Conservation (phyloP, 2,888 invertebrate genomes). For the Diadegma fenestrale region DNA sequence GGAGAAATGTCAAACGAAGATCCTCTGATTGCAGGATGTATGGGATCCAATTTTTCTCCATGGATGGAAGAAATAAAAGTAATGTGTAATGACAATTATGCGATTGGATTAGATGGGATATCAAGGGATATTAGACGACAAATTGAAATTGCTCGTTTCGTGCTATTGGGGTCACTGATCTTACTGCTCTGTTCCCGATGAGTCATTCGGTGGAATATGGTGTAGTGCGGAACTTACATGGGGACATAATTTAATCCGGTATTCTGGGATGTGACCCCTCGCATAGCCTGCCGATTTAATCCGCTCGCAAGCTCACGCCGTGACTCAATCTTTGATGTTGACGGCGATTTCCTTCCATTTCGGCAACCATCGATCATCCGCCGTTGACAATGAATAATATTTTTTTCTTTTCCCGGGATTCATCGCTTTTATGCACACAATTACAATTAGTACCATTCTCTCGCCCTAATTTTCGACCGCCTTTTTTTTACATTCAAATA, state of each 20-base stretch:
- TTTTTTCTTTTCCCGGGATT: neutral
- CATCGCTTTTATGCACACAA: neutral
- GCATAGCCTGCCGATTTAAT: constrained; percentile 27
- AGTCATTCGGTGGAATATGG: constrained; percentile 31
- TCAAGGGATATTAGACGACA: constrained; percentile 23
- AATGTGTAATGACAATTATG: constrained; percentile 6
- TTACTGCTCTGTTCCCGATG: constrained; percentile 1
- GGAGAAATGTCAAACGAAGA: neutral
- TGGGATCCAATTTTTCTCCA: neutral
- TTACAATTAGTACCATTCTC: neutral
- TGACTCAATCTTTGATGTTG: constrained; percentile 41
- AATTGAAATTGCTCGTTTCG: constrained; percentile 40
- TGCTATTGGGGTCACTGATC: constrained; percentile 30
- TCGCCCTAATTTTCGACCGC: neutral
- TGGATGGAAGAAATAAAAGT: constrained; percentile 3
- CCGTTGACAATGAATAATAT: constrained; percentile 8
- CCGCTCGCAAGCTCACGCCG: constrained; percentile 12
- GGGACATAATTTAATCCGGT: constrained; percentile 47
- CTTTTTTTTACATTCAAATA: neutral
- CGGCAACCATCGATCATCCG: constrained; percentile 25
- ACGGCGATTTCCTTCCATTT: constrained; percentile 18
- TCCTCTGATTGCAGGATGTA: neutral
- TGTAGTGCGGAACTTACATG: neutral
- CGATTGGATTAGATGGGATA: constrained; percentile 21
- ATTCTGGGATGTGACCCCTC: constrained; percentile 29